Conservation (phyloP, 1,140 invertebrate genomes). For the Melanaphis sacchari region DNA sequence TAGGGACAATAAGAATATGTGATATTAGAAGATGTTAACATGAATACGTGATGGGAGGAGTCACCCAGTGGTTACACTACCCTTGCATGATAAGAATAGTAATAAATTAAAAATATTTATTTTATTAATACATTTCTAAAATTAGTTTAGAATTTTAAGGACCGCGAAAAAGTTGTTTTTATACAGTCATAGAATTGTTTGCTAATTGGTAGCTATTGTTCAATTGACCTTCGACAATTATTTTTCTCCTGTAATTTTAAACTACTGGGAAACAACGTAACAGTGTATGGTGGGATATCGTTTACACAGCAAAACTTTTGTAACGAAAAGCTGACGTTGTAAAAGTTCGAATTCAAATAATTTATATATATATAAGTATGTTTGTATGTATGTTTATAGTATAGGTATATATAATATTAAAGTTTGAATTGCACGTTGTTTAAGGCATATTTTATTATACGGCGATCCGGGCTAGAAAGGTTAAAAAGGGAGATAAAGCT, state of each 20-base stretch:
- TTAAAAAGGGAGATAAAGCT: conserved; percentile 46
- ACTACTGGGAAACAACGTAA: not conserved
- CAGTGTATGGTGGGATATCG: not conserved
- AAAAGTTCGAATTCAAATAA: conserved; percentile 36
- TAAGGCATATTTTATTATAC: conserved; percentile 45
- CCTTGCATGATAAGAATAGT: too few relatives aligned
- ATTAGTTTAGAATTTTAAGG: not conserved
- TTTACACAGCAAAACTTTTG: conserved; percentile 31
- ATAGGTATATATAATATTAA: conserved; percentile 32
- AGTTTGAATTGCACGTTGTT: conserved; percentile 42
- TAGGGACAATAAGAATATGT: too few relatives aligned
- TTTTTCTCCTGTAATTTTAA: not conserved
- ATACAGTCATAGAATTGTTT: not conserved
- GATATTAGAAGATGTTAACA: too few relatives aligned
- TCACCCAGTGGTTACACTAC: too few relatives aligned
- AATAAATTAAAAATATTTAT: not conserved
- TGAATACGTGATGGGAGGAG: too few relatives aligned
- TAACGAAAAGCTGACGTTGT: conserved; percentile 40
- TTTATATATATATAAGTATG: not conserved
- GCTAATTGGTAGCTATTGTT: not conserved
- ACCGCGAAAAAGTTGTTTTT: not conserved
- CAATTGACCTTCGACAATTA: not conserved
- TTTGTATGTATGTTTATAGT: not conserved
- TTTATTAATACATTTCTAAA: not conserved
- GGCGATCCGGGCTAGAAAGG: not conserved